phyloP scores from a whole-genome alignment of 2,113 vertebrate genomes.

The Jaculus jaculus region DNA sequence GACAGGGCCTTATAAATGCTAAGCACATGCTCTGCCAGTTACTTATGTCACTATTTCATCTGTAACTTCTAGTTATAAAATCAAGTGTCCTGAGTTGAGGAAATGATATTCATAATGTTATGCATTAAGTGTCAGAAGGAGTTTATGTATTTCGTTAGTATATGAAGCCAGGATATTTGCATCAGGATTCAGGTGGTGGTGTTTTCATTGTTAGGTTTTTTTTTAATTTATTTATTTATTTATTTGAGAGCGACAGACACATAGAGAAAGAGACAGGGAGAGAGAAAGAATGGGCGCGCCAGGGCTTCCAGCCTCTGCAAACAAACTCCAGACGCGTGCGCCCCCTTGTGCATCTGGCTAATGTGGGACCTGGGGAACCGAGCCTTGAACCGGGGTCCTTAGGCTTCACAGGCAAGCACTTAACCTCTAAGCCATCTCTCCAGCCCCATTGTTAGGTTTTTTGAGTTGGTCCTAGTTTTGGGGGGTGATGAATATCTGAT shows the following conservation, averaged over 20 bases:
- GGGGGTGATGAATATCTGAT: neutral
- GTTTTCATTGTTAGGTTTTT: neutral
- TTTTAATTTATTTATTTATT: too few relatives aligned
- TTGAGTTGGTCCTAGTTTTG: neutral
- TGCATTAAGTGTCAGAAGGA: constrained; percentile 21
- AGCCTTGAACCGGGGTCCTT: too few relatives aligned
- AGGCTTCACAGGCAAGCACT: too few relatives aligned
- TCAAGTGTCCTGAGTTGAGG: constrained; percentile 23
- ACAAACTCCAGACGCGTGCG: too few relatives aligned
- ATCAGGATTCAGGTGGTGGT: neutral
- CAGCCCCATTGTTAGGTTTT: neutral
- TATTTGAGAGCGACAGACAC: too few relatives aligned
- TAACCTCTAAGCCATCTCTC: too few relatives aligned
- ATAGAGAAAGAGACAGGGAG: too few relatives aligned
- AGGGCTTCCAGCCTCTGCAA: too few relatives aligned
- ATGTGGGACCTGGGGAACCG: too few relatives aligned
- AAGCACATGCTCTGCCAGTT: neutral
- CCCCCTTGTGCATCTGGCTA: too few relatives aligned
- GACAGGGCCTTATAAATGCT: neutral
- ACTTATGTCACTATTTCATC: neutral
- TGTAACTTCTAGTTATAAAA: constrained; percentile 38
- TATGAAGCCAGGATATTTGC: constrained; percentile 20
- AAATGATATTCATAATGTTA: constrained; percentile 17
- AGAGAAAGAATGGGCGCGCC: too few relatives aligned
- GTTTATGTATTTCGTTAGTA: constrained; percentile 24